phyloP scores from a whole-genome alignment of 2,797 vertebrate species.

The Phataginus tricuspis region DNA sequence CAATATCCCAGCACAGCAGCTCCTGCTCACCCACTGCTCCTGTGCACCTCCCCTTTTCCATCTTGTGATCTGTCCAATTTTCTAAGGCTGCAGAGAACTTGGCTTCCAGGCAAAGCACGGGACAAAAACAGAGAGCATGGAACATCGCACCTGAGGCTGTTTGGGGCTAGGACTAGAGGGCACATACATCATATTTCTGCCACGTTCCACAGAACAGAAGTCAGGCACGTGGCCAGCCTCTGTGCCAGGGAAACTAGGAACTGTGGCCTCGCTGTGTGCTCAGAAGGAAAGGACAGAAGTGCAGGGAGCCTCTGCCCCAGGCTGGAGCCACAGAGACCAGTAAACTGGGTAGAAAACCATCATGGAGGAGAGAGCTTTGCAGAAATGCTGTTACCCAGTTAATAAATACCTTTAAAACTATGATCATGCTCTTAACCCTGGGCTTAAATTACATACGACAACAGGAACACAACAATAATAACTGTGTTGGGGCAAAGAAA shows the following conservation, averaged over 20 bases:
- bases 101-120: not conserved
- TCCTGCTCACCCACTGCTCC: not conserved
- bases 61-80: not conserved
- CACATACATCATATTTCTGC: not conserved
- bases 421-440: not conserved
- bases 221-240: not conserved
- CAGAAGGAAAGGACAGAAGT: not conserved
- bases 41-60: not conserved
- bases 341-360: rapidly evolving
- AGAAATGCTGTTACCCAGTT: not conserved
- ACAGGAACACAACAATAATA: not conserved
- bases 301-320: not conserved
- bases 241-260: not conserved
- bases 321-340: not conserved
- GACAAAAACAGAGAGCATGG: not conserved
- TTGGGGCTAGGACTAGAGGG: not conserved
- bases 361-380: not conserved
- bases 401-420: not conserved
- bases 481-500: not conserved
- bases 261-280: not conserved
- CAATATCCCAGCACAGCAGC: not conserved
- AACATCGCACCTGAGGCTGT: not conserved
- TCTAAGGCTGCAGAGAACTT: not conserved
- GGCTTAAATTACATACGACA: not conserved
- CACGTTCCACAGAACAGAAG: not conserved